phyloP scores from a whole-genome alignment of 1,140 invertebrate genomes.

The Bombus balteatus region DNA sequence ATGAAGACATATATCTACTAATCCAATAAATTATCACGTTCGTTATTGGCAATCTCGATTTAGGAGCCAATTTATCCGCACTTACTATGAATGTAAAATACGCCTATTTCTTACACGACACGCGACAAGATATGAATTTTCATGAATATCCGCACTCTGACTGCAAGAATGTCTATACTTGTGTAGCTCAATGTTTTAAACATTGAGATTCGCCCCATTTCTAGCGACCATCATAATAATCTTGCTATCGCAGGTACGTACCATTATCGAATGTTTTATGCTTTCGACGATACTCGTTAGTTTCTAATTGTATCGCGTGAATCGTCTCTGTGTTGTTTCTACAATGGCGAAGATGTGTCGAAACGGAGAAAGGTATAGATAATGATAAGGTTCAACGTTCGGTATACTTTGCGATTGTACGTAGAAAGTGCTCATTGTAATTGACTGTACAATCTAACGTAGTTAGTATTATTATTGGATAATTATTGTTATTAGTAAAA shows the following conservation, averaged over 20 bases:
- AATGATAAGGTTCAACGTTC: background rate
- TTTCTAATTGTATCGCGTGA: background rate
- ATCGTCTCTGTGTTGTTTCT: background rate
- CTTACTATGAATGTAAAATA: too few relatives aligned
- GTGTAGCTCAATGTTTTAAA: background rate
- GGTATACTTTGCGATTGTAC: background rate
- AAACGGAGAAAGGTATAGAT: background rate
- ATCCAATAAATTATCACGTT: too few relatives aligned
- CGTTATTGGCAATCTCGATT: too few relatives aligned
- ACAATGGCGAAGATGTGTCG: background rate
- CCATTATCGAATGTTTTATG: background rate
- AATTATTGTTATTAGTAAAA: background rate
- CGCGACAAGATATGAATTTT: too few relatives aligned
- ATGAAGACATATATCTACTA: too few relatives aligned
- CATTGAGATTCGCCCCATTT: too few relatives aligned
- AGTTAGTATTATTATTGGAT: background rate
- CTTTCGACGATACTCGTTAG: background rate
- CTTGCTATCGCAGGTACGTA: background rate
- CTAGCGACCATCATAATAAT: background rate
- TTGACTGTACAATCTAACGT: background rate
- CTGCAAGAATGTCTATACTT: too few relatives aligned
- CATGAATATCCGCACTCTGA: too few relatives aligned
- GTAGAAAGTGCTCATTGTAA: conserved; percentile 1
- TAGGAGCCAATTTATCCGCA: too few relatives aligned
- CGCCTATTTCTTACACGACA: too few relatives aligned